Percentiles rank a stretch among this genome's conserved stretches.
Evolutionary conservation across 2,113 vertebrate species (phyloP).

Genomic region (Xiphorhynchus elegans): DNA sequence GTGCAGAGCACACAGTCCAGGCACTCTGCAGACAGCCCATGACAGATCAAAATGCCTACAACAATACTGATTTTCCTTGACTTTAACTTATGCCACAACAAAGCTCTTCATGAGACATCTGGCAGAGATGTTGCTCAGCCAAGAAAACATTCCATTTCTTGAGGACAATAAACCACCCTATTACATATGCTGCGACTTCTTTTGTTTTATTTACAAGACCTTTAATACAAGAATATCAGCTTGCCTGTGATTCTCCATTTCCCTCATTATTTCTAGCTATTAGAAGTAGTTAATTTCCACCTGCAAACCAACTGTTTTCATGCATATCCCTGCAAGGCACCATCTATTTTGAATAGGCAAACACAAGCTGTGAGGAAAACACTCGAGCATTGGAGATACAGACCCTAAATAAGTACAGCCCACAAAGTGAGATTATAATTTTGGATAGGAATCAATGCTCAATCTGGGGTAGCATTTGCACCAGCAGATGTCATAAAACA

Average conservation of each 20-base stretch:
- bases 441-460: neutral
- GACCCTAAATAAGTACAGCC: neutral
- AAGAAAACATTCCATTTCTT: conserved; percentile 30
- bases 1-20: neutral
- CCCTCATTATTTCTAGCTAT: neutral
- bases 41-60: conserved; percentile 4
- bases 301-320: neutral
- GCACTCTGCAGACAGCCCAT: neutral
- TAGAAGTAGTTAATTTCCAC: neutral
- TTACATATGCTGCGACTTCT: neutral
- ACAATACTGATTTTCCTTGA: neutral
- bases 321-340: neutral
- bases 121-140: neutral
- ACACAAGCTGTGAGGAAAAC: neutral
- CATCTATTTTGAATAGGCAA: neutral
- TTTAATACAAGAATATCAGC: neutral
- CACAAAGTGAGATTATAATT: neutral
- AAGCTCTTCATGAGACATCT: neutral
- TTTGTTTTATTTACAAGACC: neutral
- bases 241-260: neutral
- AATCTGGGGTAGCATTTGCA: conserved; percentile 1
- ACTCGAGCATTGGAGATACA: neutral
- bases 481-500: neutral
- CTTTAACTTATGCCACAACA: conserved; percentile 22
- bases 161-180: conserved; percentile 1